These are phyloP conservation scores for Rhingia rostrata DNA, from an alignment of 2,888 invertebrate species.

Conservation along the genomic window DNA sequence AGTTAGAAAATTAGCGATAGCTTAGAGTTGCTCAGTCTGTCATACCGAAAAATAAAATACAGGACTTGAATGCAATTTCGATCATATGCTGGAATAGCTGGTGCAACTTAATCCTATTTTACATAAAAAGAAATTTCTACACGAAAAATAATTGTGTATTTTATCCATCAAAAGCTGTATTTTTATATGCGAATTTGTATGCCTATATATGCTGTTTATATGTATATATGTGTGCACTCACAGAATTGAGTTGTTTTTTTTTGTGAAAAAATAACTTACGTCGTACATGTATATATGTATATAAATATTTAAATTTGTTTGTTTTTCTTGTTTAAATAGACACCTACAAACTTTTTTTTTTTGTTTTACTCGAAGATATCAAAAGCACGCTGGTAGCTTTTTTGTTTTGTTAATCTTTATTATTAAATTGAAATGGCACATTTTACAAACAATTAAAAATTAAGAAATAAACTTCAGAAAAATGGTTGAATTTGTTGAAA, in stretches of 20 bases:
- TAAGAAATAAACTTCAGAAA: neutral
- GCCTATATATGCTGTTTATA: slow-evolving; percentile 60
- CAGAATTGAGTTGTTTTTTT: slow-evolving; percentile 67
- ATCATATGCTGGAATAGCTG: slow-evolving; percentile 30
- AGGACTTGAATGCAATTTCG: neutral
- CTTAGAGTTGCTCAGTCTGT: neutral
- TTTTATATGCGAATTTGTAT: slow-evolving; percentile 59
- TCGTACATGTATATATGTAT: slow-evolving; percentile 61
- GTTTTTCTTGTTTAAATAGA: slow-evolving; percentile 74
- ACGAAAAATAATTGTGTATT: slow-evolving; percentile 38
- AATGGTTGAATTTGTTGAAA: slow-evolving; percentile 18
- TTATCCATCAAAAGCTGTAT: slow-evolving; percentile 68
- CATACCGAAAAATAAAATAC: neutral
- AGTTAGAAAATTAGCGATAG: neutral
- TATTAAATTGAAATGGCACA: slow-evolving; percentile 67
- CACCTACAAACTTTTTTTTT: slow-evolving; percentile 75
- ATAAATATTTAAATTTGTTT: slow-evolving; percentile 65
- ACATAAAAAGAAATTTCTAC: slow-evolving; percentile 33
- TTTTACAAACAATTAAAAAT: slow-evolving; percentile 38
- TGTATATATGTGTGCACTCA: slow-evolving; percentile 74
- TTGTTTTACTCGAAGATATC: slow-evolving; percentile 38
- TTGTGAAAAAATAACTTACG: slow-evolving; percentile 70
- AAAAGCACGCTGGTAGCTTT: slow-evolving; percentile 58
- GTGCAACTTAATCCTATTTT: slow-evolving; percentile 64
- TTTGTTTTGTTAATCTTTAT: slow-evolving; percentile 32